Conservation (phyloP, 2,113 vertebrate species). For the Xerus inauris region DNA sequence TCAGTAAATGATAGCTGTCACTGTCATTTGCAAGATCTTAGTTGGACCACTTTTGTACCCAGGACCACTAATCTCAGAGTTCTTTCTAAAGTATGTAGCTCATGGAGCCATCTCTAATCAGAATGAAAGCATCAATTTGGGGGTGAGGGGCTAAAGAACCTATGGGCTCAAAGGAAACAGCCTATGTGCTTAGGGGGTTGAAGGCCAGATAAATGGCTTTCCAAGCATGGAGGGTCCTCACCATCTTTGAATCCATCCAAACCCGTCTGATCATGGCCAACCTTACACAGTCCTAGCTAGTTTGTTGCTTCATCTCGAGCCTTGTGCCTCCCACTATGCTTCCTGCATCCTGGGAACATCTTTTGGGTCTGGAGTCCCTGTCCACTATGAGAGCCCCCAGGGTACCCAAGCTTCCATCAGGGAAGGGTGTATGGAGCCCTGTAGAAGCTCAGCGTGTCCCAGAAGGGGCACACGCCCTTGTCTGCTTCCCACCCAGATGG, state of each 20-base stretch:
- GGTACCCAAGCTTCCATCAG: not conserved
- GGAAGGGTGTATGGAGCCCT: not conserved
- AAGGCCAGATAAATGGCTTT: not conserved
- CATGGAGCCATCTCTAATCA: not conserved
- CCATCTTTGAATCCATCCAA: not conserved
- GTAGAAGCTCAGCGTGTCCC: not conserved
- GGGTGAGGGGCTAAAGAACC: not conserved
- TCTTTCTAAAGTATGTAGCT: not conserved
- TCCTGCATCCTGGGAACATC: not conserved
- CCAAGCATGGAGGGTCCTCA: not conserved
- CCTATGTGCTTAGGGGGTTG: not conserved
- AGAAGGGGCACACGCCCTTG: not conserved
- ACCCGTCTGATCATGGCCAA: accelerated
- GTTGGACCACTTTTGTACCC: not conserved
- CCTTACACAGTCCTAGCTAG: not conserved
- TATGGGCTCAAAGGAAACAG: not conserved
- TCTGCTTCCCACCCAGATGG: accelerated
- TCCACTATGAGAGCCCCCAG: not conserved
- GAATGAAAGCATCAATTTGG: not conserved
- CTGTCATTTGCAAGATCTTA: not conserved
- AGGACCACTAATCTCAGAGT: not conserved
- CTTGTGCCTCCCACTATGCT: not conserved
- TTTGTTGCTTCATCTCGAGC: not conserved
- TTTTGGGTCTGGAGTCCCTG: not conserved
- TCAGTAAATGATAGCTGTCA: not conserved